Base-by-base conservation (phyloP, 2,113 vertebrate genomes). In the Microcebus ravelobensis region DNA sequence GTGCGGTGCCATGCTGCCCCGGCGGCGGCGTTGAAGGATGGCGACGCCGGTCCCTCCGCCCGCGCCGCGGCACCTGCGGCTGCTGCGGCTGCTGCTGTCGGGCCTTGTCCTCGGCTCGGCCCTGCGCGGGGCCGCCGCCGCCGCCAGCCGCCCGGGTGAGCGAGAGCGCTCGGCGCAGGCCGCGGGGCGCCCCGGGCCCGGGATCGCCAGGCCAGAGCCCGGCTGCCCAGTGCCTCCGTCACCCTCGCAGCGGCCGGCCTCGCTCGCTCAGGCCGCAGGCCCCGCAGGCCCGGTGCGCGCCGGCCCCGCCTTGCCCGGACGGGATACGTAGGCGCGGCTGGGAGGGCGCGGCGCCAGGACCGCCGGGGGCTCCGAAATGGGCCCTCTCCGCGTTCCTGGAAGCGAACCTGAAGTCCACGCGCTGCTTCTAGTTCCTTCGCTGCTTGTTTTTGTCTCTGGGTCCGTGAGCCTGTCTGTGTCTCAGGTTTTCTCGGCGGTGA, bases 1-100 rank as follows among this genome's bases (percentile, higher is more conserved):
- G 36, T 52, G n/a, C 63, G 94, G 91, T 96, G 97, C 97, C 96
- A 98, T 98, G 97, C 96, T 95, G 96, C 95, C 96, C 90, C 76
- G 81, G 94, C 92, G 90, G 96, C 67, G 84, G 95, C 92, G 87
- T 90, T 97, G 96, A 97, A 97, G 86, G 96, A 97, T 97, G 97
- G 96, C 96, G 92, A 97, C 97, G 52, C 97, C 97, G 0, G 31
- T 96, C 34, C 97, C 97, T 55, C 97, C 97, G 42, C 97, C 97
- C 59, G 68, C 94, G 27, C 76, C 97, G 90, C 95, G 96, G 90
- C 97, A 96, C 92, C 96, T 97, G 95, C 97, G 95, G 87, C 94
- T 97, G 74, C 80, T 97, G 87, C 95, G 97, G 50, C 90, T 98
- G 80, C 96, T 97, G 96, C 97, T 97, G 36, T 96, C 95, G 14